Evolutionary conservation across 2,797 vertebrate species (phyloP), one percentile per base, ranked within the genome.

Genomic region (Myripristis murdjan): DNA sequence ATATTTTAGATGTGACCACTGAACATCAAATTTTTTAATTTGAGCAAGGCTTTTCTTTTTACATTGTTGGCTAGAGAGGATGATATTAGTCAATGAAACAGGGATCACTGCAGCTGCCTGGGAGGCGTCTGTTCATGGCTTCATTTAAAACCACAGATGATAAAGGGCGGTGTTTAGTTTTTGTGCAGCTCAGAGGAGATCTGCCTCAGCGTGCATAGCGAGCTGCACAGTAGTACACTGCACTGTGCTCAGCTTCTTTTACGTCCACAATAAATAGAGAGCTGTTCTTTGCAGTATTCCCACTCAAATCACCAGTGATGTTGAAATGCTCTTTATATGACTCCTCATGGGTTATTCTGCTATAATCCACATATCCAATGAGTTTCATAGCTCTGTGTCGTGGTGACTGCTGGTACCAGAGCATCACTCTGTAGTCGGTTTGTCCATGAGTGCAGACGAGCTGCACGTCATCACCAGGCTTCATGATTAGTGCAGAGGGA

Each of bases 161-260:
- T 60, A 20, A 20, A 20, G 20, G 20, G 20, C 20, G 20, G 15
- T 39, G 54, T 4, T 43, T 28, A 24, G 64, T 77, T 84, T 82
- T 84, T 82, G 86, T 79, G 51, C 1, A 23, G 16, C 2, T 15
- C 24, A 31, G 28, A 14, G 2, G 20, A 20, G 54, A 23, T 43
- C 20, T n/a, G n/a, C n/a, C n/a, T n/a, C n/a, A 37, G 22, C 72
- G 87, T 86, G 89, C 43, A 1, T 44, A 12, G 46, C 80, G n/a
- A n/a, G n/a, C n/a, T n/a, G n/a, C 89, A 71, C 90, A 92, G 79
- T 82, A 89, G 28, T 90, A 90, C 4, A n/a, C n/a, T n/a, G 76
- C 86, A 26, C 26, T 78, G 75, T 86, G 75, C 5, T 79, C 51
- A 16, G 57, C 33, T 52, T 37, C 2, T 15, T 66, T 65, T 12